Evolutionary conservation across 2,888 invertebrate genomes (phyloP).

Genomic region (Sesia apiformis): DNA sequence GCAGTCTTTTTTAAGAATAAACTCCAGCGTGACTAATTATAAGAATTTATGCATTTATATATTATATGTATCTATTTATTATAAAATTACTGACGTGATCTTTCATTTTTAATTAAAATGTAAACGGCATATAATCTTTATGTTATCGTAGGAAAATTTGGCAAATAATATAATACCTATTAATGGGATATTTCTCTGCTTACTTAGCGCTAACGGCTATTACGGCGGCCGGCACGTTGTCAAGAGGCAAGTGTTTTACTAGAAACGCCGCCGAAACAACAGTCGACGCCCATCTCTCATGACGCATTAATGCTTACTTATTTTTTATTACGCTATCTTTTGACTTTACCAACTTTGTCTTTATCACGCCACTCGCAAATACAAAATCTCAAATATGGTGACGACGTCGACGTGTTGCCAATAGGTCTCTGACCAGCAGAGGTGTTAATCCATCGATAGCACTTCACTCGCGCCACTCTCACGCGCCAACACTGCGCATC

Average conservation of each 20-base stretch:
- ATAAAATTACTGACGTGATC: too few species aligned
- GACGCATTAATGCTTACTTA: slow-evolving; percentile 74
- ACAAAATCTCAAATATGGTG: slow-evolving; percentile 30
- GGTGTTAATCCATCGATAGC: slow-evolving; percentile 13
- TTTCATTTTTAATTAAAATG: too few species aligned
- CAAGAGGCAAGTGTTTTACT: slow-evolving; percentile 76
- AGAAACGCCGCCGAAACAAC: slow-evolving; percentile 57
- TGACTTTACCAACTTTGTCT: slow-evolving; percentile 45
- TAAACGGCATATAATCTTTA: too few species aligned
- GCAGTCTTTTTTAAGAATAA: too few species aligned
- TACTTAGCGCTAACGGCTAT: slow-evolving; percentile 71
- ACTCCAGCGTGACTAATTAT: too few species aligned
- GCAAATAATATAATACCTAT: too few species aligned
- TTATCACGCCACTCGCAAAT: slow-evolving; percentile 30
- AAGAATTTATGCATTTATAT: too few species aligned
- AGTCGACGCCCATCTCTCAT: slow-evolving; percentile 67
- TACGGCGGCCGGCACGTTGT: slow-evolving; percentile 72
- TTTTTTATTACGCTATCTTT: slow-evolving; percentile 57
- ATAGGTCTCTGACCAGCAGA: slow-evolving; percentile 13
- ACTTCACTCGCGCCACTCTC: slow-evolving; percentile 33
- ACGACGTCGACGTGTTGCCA: slow-evolving; percentile 40
- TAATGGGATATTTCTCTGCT: slow-evolving; percentile 30
- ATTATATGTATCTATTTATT: too few species aligned
- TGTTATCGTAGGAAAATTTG: too few species aligned
- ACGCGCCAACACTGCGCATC: background rate